Percentiles rank a stretch among this genome's conserved stretches.
phyloP scores from a whole-genome alignment of 2,888 invertebrate genomes.

The Papilio gigon region DNA sequence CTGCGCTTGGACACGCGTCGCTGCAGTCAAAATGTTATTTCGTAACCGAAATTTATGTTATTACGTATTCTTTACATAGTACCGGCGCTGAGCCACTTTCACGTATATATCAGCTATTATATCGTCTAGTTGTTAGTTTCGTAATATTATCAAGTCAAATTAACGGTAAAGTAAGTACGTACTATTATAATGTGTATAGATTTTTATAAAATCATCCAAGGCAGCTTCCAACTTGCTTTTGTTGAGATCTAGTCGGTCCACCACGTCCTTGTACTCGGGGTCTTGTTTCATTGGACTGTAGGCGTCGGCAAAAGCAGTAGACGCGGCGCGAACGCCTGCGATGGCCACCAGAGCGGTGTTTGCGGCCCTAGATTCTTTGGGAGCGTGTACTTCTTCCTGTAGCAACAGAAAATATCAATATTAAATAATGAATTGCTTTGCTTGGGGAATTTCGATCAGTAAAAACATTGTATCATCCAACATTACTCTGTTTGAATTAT shows the following conservation, averaged over 20 bases:
- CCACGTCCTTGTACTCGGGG: conserved; percentile 42
- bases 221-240: conserved; percentile 54
- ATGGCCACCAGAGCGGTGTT: neutral
- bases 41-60: too few relatives aligned
- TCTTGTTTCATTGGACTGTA: conserved; percentile 54
- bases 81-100: too few relatives aligned
- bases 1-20: neutral
- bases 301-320: conserved; percentile 49
- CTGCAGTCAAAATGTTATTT: neutral
- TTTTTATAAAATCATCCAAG: conserved; percentile 54
- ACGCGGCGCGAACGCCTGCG: conserved; percentile 48
- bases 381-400: neutral
- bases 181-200: conserved; percentile 47
- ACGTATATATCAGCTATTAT: neutral
- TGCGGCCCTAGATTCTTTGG: neutral
- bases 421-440: too few relatives aligned
- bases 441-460: too few relatives aligned
- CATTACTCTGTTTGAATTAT: too few relatives aligned
- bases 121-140: neutral
- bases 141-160: neutral
- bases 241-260: conserved; percentile 46
- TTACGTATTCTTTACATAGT: too few relatives aligned
- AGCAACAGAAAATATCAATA: neutral
- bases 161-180: neutral
- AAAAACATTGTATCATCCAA: too few relatives aligned